phyloP scores from a whole-genome alignment of 2,888 invertebrate genomes.

The Conistra vaccinii region DNA sequence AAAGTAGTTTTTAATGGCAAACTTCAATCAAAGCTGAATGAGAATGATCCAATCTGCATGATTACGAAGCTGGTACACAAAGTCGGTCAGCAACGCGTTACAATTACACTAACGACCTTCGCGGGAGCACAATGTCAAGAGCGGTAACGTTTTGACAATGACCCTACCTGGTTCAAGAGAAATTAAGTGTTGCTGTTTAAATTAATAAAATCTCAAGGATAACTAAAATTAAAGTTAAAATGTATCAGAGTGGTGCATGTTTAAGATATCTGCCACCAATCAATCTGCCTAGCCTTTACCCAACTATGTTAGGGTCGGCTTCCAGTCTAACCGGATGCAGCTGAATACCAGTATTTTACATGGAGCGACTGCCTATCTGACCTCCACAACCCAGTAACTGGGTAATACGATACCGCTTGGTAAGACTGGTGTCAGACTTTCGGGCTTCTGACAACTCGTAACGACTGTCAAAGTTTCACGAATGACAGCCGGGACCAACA shows the following conservation, averaged over 20 bases:
- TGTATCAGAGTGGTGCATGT: background rate
- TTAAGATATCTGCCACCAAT: background rate
- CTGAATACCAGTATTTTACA: too few relatives aligned
- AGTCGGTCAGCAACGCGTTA: constrained; percentile 59
- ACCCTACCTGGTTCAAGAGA: constrained; percentile 51
- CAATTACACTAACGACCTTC: constrained; percentile 71
- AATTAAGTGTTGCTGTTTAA: constrained; percentile 15
- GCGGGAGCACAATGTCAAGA: constrained; percentile 78
- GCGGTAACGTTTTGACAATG: constrained; percentile 67
- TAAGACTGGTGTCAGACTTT: too few relatives aligned
- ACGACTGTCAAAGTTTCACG: too few relatives aligned
- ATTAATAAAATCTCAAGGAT: constrained; percentile 4
- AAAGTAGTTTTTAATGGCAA: constrained; percentile 52
- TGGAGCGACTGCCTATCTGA: too few relatives aligned
- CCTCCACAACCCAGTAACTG: too few relatives aligned
- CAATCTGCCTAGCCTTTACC: too few relatives aligned
- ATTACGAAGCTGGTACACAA: constrained; percentile 55
- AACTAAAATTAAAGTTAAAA: background rate
- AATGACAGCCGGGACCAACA: too few relatives aligned
- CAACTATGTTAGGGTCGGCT: too few relatives aligned
- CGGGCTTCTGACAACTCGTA: too few relatives aligned
- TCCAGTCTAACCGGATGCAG: too few relatives aligned
- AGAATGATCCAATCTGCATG: constrained; percentile 56
- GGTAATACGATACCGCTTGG: too few relatives aligned
- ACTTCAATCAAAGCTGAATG: constrained; percentile 44